Conservation (phyloP, 1,140 invertebrate genomes). For the Pogonus chalceus region DNA sequence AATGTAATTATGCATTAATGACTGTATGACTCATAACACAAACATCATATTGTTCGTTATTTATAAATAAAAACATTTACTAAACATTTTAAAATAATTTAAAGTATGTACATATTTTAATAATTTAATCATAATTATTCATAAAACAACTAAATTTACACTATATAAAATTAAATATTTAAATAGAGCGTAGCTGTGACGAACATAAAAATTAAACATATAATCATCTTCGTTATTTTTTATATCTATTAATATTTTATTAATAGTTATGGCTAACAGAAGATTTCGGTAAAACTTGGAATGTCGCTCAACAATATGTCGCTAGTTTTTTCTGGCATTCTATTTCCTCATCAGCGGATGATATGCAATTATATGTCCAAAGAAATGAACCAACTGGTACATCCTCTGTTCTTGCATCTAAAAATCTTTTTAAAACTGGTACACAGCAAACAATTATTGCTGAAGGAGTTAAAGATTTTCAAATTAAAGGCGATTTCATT, state of each 20-base stretch:
- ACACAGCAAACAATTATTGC: slow-evolving; percentile 44
- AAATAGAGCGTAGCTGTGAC: too few relatives aligned
- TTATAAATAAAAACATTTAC: too few relatives aligned
- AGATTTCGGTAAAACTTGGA: slow-evolving; percentile 64
- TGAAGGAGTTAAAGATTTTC: slow-evolving; percentile 66
- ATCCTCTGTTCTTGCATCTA: slow-evolving; percentile 49
- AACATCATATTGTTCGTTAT: too few relatives aligned
- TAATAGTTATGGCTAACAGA: slow-evolving; percentile 68
- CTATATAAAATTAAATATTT: too few relatives aligned
- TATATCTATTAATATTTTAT: slow-evolving; percentile 20
- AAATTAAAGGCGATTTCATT: slow-evolving; percentile 72
- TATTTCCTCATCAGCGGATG: neutral
- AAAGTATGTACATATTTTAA: too few relatives aligned
- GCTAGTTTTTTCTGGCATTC: slow-evolving; percentile 23
- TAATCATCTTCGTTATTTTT: neutral
- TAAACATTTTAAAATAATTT: too few relatives aligned
- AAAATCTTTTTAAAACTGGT: slow-evolving; percentile 32
- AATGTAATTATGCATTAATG: neutral
- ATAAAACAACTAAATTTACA: too few relatives aligned
- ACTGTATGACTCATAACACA: too few relatives aligned
- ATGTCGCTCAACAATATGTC: slow-evolving; percentile 55
- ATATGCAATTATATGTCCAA: slow-evolving; percentile 55
- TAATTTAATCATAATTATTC: too few relatives aligned
- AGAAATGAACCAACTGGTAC: slow-evolving; percentile 50
- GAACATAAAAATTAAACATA: too few relatives aligned